phyloP scores from a whole-genome alignment of 1,140 invertebrate species.

The Drosophila murphyi region DNA sequence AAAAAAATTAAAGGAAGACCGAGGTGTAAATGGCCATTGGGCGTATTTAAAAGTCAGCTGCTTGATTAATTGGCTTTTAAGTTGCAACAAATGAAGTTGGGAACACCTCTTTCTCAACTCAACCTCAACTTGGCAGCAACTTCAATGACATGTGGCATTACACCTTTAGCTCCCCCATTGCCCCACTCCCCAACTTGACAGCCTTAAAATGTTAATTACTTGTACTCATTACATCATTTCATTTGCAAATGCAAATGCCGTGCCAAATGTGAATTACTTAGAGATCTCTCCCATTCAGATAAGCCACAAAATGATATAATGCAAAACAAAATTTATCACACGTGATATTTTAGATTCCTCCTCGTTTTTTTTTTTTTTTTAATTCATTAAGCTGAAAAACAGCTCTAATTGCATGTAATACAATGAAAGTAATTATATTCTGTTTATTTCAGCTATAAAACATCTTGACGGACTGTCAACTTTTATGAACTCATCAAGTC shows the following conservation, averaged over 20 bases:
- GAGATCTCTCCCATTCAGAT: conserved; percentile 19
- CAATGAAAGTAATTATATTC: conserved; percentile 17
- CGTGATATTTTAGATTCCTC: neutral
- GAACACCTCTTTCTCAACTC: conserved; percentile 24
- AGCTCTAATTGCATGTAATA: conserved; percentile 26
- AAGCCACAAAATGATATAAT: conserved; percentile 41
- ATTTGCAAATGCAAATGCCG: conserved; percentile 26
- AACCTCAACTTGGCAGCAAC: neutral
- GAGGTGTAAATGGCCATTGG: conserved; percentile 27
- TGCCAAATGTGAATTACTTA: conserved; percentile 36
- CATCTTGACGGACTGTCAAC: conserved; percentile 3
- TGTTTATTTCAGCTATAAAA: conserved; percentile 2
- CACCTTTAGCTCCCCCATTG: neutral
- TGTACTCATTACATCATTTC: conserved; percentile 42
- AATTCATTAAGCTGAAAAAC: conserved; percentile 29
- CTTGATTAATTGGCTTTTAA: conserved; percentile 81
- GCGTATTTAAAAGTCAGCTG: conserved; percentile 68
- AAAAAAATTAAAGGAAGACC: neutral
- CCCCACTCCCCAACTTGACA: neutral
- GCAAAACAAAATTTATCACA: conserved; percentile 18
- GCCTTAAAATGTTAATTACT: conserved; percentile 42
- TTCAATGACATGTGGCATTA: conserved; percentile 37
- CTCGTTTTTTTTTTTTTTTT: conserved; percentile 1
- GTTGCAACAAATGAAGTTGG: conserved; percentile 68
- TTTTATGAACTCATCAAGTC: conserved; percentile 16